Conservation (phyloP, 2,888 invertebrate species). For the Julus scanicus region DNA sequence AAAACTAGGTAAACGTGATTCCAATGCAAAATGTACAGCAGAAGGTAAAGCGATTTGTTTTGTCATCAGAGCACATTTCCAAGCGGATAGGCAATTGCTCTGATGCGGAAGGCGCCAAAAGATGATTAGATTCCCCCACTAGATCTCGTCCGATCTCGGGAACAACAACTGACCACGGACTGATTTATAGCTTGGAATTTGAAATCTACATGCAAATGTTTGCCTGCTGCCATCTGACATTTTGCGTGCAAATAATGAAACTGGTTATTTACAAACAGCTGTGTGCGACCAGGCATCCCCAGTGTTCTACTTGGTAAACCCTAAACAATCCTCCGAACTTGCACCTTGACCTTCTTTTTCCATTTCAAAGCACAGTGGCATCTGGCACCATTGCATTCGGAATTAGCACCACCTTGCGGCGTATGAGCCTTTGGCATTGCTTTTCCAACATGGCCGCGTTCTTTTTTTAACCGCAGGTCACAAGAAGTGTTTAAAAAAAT, state of each 20-base stretch:
- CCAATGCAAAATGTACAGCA: not conserved
- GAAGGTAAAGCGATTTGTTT: not conserved
- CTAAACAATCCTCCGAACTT: not conserved
- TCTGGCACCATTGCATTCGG: not conserved
- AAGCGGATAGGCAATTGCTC: not conserved
- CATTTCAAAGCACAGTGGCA: not conserved
- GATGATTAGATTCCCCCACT: not conserved
- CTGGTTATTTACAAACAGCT: not conserved
- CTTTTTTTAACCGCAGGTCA: not conserved
- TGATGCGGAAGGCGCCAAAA: not conserved
- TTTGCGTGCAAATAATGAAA: conserved; percentile 2
- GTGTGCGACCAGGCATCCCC: not conserved
- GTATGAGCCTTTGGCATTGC: not conserved
- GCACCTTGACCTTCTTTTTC: not conserved
- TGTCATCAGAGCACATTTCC: not conserved
- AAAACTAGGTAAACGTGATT: not conserved
- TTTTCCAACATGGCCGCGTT: not conserved
- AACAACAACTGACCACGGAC: not conserved
- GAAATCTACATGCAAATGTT: not conserved
- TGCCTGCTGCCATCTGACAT: not conserved
- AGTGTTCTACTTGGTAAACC: not conserved
- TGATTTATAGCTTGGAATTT: not conserved
- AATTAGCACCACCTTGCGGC: not conserved
- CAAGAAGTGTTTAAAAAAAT: not conserved
- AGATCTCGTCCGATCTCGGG: not conserved